phyloP scores from a whole-genome alignment of 2,888 invertebrate species.

The Euspilapteryx auroguttella region DNA sequence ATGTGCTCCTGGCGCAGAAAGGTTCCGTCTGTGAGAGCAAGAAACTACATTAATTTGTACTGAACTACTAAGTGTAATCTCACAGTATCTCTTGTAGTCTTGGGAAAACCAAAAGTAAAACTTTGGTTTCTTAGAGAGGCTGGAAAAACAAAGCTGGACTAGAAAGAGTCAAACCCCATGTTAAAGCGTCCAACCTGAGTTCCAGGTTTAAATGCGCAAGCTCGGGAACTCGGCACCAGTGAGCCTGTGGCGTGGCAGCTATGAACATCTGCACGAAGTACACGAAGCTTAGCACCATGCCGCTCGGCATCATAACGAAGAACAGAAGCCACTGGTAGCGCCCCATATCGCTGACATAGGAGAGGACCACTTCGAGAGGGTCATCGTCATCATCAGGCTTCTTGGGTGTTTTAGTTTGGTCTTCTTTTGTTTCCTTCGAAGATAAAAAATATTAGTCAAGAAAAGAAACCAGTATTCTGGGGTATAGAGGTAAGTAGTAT shows the following conservation, averaged over 20 bases:
- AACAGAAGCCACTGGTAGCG: constrained; percentile 38
- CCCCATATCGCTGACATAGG: constrained; percentile 36
- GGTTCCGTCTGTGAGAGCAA: constrained; percentile 20
- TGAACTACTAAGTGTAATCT: too few species aligned
- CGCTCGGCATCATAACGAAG: constrained; percentile 34
- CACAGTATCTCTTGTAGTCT: too few species aligned
- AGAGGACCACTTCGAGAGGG: constrained; percentile 26
- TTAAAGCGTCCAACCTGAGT: too few species aligned
- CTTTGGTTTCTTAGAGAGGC: too few species aligned
- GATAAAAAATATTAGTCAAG: too few species aligned
- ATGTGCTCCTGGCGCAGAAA: constrained; percentile 21
- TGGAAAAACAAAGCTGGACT: too few species aligned
- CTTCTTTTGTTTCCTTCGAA: constrained; percentile 22
- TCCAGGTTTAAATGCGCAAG: constrained; percentile 18
- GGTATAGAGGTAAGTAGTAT: too few species aligned
- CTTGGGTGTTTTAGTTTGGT: constrained; percentile 12
- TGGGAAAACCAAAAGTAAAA: too few species aligned
- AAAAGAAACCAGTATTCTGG: too few species aligned
- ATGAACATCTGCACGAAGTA: constrained; percentile 27
- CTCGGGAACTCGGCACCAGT: constrained; percentile 27
- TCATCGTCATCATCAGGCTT: constrained; percentile 13
- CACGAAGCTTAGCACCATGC: constrained; percentile 34
- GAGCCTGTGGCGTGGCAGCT: constrained; percentile 22
- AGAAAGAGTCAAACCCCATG: too few species aligned
- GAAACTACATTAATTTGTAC: too few species aligned